Base-by-base conservation (phyloP, 2,113 vertebrate genomes). In the Hipposideros armiger region DNA sequence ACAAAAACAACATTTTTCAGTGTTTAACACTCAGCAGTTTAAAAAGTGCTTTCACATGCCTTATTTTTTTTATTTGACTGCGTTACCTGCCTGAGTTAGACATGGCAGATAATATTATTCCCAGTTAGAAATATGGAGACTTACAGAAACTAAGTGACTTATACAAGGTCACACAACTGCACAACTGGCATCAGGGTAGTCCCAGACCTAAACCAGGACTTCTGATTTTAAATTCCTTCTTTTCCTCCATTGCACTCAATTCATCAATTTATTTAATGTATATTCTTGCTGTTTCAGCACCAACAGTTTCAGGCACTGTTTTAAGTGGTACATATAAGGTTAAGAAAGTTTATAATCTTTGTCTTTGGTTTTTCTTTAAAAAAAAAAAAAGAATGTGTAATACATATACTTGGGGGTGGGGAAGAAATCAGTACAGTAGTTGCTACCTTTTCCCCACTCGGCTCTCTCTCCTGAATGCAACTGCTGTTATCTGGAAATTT, bases 51-150 rank as follows among this genome's bases (percentile, higher is more conserved):
- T 91, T 81, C 50, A 19, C 56, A 10, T 50, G 17, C 32, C 22
- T 93, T 54, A 70, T 50, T 50, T 50, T 50, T 64, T 91, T 70
- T 77, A n/a, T 77, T 76, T 85, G 64, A 90, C 36, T 87, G 11
- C 89, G 14, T 56, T 76, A 74, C 10, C 7, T 80, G 58, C 15
- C 62, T 64, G 19, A 80, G 19, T 64, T 66, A 90, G 50, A 30
- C 56, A 72, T 86, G 45, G 40, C 19, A 50, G 32, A 72, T 19
- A 62, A 11, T n/a, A 90, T 32, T 87, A 8, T 42, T 82, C 91
- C 67, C 36, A 93, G 56, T 50, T 36, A 13, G 32, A 70, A 80
- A 47, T 52, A 87, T 8, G 62, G 66, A 91, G 52, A 69, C 32
- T 22, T 42, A 42, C 10, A 4, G 54, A 58, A n/a, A 66, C 13